Evolutionary conservation across 1,140 invertebrate species (phyloP).

Genomic region (Macrocentrus cingulum): DNA sequence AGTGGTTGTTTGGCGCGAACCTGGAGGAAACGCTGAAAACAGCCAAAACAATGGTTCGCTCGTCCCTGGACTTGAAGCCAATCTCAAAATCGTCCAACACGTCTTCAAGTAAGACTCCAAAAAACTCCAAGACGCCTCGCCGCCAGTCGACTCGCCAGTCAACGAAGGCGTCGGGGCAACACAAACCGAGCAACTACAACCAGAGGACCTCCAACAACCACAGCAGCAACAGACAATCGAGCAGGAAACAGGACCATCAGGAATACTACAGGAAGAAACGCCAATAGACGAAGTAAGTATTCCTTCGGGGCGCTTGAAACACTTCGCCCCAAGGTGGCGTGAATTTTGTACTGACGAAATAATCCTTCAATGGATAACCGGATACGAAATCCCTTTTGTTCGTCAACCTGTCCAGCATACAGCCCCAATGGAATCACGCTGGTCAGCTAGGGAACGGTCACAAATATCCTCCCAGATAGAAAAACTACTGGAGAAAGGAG

Average conservation of each 20-base stretch:
- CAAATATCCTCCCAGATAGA: not conserved
- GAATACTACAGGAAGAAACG: slow-evolving; percentile 1
- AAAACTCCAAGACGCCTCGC: slow-evolving; percentile 11
- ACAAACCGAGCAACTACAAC: not conserved
- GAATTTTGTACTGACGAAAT: slow-evolving; percentile 6
- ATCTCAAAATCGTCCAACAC: no score
- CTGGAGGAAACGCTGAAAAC: slow-evolving; percentile 12
- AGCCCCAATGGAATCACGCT: not conserved
- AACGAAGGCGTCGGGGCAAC: not conserved
- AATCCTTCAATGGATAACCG: slow-evolving; percentile 12
- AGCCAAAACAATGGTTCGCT: not conserved
- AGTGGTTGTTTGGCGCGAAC: slow-evolving; percentile 12
- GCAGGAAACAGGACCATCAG: slow-evolving; percentile 6
- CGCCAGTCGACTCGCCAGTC: not conserved
- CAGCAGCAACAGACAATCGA: no score
- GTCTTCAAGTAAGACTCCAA: no score
- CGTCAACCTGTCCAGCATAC: not conserved
- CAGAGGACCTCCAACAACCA: not conserved
- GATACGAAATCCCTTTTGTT: slow-evolving; percentile 18
- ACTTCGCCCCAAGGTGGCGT: slow-evolving; percentile 18
- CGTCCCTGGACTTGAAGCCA: no score
- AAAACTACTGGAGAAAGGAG: not conserved
- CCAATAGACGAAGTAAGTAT: slow-evolving; percentile 6
- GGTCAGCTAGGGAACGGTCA: not conserved
- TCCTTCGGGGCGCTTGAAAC: slow-evolving; percentile 8